phyloP scores from a whole-genome alignment of 2,113 vertebrate species.

The Anolis carolinensis region DNA sequence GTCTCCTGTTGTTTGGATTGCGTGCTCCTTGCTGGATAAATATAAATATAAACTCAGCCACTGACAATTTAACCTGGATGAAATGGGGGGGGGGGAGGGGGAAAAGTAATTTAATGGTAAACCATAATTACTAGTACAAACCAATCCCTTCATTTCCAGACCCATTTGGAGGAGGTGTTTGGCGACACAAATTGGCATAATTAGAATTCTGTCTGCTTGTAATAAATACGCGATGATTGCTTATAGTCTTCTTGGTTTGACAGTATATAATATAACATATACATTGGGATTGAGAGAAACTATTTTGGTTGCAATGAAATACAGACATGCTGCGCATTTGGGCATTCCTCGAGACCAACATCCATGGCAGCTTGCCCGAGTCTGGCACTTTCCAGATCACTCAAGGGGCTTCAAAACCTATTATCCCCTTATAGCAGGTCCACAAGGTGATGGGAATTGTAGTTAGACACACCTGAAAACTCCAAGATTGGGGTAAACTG shows the following conservation, averaged over 20 bases:
- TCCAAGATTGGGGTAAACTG: background rate
- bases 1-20: slow-evolving; percentile 76
- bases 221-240: slow-evolving; percentile 68
- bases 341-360: slow-evolving; percentile 12
- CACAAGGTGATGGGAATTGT: background rate
- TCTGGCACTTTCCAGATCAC: background rate
- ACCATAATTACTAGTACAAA: slow-evolving; percentile 80
- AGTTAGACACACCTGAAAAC: background rate
- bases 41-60: slow-evolving; percentile 79
- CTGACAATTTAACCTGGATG: slow-evolving; percentile 70
- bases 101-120: slow-evolving; percentile 76
- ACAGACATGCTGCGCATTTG: slow-evolving; percentile 56
- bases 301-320: slow-evolving; percentile 57
- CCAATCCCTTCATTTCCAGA: slow-evolving; percentile 73
- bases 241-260: slow-evolving; percentile 56
- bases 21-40: slow-evolving; percentile 61
- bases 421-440: background rate
- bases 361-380: background rate
- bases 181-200: slow-evolving; percentile 70
- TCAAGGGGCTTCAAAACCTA: background rate
- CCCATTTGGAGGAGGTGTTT: slow-evolving; percentile 71
- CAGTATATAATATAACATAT: slow-evolving; percentile 40
- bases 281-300: slow-evolving; percentile 50
- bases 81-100: slow-evolving; percentile 31
- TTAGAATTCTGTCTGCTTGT: slow-evolving; percentile 72